These are phyloP conservation scores for Charina bottae DNA, from an alignment of 2,113 vertebrate genomes.

Conservation along the genomic window DNA sequence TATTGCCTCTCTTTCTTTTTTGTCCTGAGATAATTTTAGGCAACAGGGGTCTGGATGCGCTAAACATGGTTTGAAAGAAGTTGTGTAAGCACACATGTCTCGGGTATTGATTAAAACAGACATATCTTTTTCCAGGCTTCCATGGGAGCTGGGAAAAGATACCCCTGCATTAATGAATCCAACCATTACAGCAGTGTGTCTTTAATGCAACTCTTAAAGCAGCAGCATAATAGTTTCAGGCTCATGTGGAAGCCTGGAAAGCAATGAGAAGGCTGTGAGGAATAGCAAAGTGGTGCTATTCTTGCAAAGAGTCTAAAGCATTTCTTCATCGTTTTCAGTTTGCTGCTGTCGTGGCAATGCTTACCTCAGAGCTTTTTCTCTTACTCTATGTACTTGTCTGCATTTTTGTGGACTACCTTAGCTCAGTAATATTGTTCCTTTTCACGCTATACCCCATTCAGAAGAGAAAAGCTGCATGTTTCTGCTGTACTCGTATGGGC, in stretches of 20 bases:
- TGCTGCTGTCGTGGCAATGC: not conserved
- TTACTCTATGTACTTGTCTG: not conserved
- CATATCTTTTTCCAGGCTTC: not conserved
- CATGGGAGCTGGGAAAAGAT: not conserved
- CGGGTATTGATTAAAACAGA: not conserved
- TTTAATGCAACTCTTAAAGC: not conserved
- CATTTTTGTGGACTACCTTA: constrained; percentile 9
- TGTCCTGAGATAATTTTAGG: not conserved
- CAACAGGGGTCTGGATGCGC: not conserved
- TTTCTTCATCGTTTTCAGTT: not conserved
- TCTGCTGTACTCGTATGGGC: not conserved
- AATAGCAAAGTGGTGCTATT: not conserved
- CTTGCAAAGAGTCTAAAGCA: not conserved
- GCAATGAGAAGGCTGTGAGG: not conserved
- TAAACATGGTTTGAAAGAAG: not conserved
- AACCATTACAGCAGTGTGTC: not conserved
- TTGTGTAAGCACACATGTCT: not conserved
- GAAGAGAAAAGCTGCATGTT: constrained; percentile 44
- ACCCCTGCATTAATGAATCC: not conserved
- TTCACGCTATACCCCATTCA: constrained; percentile 37
- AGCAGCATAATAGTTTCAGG: not conserved
- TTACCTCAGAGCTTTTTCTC: not conserved
- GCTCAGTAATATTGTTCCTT: constrained; percentile 16
- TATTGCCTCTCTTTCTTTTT: not conserved
- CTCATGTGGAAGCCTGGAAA: not conserved